phyloP scores from a whole-genome alignment of 2,113 vertebrate genomes.

The Psettodes erumei region DNA sequence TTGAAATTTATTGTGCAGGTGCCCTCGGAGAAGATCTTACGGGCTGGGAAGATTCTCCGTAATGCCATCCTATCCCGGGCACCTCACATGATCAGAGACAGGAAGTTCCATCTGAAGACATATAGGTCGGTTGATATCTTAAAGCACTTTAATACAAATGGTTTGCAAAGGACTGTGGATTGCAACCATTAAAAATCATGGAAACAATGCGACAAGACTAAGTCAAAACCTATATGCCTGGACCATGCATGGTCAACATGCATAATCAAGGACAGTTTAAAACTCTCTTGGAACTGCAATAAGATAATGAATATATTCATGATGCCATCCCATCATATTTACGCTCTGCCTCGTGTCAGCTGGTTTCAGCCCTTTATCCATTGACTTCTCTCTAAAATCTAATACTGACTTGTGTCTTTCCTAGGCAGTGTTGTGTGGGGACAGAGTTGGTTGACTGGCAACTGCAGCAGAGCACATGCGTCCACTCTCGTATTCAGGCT shows the following conservation, averaged over 20 bases:
- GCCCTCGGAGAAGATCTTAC: conserved; percentile 95
- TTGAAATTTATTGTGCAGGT: conserved; percentile 79
- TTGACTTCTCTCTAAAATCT: not conserved
- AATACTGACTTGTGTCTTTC: conserved; percentile 21
- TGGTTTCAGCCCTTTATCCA: too few species aligned
- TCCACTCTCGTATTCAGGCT: conserved; percentile 93
- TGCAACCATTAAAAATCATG: too few species aligned
- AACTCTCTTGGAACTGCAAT: not conserved
- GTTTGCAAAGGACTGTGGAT: not conserved
- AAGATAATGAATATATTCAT: not conserved
- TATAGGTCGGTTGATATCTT: conserved; percentile 87
- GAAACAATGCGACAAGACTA: too few species aligned
- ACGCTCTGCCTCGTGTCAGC: too few species aligned
- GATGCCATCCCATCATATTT: too few species aligned
- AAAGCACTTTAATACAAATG: not conserved
- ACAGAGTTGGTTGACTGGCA: conserved; percentile 98
- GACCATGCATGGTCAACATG: too few species aligned
- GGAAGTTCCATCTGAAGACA: conserved; percentile 97
- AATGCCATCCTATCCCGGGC: conserved; percentile 90
- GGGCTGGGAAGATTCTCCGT: conserved; percentile 91
- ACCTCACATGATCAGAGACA: conserved; percentile 98
- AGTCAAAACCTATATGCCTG: too few species aligned
- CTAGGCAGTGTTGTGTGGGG: conserved; percentile 95
- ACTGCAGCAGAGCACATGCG: conserved; percentile 92
- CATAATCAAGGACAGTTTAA: not conserved